Percentiles rank a stretch among this genome's conserved stretches.
Evolutionary conservation across 2,888 invertebrate genomes (phyloP).

Genomic region (Machimus atricapillus): DNA sequence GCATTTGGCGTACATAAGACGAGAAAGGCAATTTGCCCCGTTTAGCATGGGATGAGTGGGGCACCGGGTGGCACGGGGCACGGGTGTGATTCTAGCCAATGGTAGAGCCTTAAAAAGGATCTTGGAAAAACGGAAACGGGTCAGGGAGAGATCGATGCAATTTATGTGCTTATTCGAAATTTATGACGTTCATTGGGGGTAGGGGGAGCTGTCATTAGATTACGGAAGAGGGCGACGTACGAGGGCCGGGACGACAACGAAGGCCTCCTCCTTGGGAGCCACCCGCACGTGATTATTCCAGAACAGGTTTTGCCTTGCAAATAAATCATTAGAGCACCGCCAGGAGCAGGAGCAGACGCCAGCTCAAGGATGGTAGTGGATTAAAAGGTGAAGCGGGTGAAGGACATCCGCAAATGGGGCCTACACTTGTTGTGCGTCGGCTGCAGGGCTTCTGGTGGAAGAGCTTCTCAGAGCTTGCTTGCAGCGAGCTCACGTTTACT

Average conservation of each 20-base stretch:
- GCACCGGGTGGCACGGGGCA: background rate
- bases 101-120: background rate
- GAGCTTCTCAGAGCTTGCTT: background rate
- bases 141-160: conserved; percentile 19
- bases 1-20: background rate
- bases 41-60: background rate
- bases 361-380: background rate
- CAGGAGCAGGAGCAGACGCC: background rate
- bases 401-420: background rate
- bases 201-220: background rate
- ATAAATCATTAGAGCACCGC: background rate
- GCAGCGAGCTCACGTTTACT: background rate
- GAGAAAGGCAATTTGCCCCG: background rate
- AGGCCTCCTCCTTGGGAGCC: background rate
- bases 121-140: background rate
- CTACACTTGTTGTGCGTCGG: background rate
- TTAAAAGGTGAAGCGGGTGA: background rate
- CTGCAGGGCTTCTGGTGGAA: background rate
- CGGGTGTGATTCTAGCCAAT: background rate
- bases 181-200: background rate
- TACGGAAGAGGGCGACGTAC: background rate
- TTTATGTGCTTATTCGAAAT: conserved; percentile 14
- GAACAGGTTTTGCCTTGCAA: background rate
- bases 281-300: background rate
- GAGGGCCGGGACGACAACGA: background rate